A percentile compares a stretch with the other conserved stretches of the same genome.
phyloP scores from a whole-genome alignment of 2,113 vertebrate genomes.

The Nettapus auritus region DNA sequence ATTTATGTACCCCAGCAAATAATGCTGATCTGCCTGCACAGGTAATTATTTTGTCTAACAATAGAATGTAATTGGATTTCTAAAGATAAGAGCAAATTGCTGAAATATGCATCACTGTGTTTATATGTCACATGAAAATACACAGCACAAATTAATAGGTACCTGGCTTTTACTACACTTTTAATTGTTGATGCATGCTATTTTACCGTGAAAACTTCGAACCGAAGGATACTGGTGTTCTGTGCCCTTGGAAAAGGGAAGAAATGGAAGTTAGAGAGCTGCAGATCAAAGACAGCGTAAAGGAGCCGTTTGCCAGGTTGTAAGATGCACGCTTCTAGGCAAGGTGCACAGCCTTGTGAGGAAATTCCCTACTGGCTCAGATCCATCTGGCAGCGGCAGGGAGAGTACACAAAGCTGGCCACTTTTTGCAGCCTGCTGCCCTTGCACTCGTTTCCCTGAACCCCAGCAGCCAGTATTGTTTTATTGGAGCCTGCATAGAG shows the following conservation, averaged over 20 bases:
- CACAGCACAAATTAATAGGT: background rate
- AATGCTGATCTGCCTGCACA: background rate
- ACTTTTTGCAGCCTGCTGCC: background rate
- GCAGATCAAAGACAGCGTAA: background rate
- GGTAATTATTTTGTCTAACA: background rate
- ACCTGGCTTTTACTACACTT: background rate
- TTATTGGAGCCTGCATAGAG: background rate
- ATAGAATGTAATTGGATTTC: background rate
- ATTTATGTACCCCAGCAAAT: background rate
- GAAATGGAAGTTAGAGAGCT: background rate
- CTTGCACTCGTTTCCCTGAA: background rate
- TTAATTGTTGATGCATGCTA: background rate
- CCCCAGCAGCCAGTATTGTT: background rate
- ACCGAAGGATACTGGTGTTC: background rate
- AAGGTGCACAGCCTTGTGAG: background rate
- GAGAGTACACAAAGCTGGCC: background rate
- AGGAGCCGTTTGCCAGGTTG: background rate
- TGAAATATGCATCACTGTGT: background rate
- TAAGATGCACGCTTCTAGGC: rapidly evolving
- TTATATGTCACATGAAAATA: background rate
- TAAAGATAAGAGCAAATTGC: background rate
- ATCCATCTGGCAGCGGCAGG: too few species aligned
- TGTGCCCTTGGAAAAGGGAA: background rate
- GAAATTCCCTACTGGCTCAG: background rate
- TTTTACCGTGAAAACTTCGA: background rate